Evolutionary conservation across 1,140 invertebrate genomes (phyloP), one percentile per base, ranked within the genome.

Genomic region (Dryas iulia): DNA sequence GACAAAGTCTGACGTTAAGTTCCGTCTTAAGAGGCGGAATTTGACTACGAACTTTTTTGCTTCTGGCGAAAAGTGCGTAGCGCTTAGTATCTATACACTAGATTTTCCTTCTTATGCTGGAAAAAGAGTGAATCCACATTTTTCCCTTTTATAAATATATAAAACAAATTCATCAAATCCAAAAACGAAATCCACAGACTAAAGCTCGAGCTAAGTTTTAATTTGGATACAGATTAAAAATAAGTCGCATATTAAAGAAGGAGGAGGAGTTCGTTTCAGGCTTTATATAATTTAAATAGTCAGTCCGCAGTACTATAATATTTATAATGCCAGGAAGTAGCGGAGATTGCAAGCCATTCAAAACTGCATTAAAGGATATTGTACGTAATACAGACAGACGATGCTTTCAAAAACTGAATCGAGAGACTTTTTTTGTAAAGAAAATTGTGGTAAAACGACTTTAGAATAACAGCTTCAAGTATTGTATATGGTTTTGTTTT

Each of bases 241-340:
- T 35, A 35, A 35, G 33, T 47, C 7, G 18, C 14, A 0, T 21
- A 21, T 47, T 21, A 47, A 47, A 3, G 7, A 14, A 18, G 39
- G 2, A 47, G 18, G 7, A 6, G 2, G 39, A 10, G 14, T 47
- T 47, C 14, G 5, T 39, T 47, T 11, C 2, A 6, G 10, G 39
- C 18, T 21, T 47, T 47, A 47, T 47, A 47, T 18, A 47, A 47
- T 47, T 59, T 56, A n/a, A 18, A 59, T 11, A 28, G 26, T 31
- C 57, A 31, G 18, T 59, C 57, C 57, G 30, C 30, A 21, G 57
- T 59, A 31, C 28, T 59, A 31, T 33, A 31, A 24, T 59, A 59
- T 59, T 33, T 59, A 59, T 59, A 31, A 59, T 31, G 26, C 14
- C 7, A 47, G 39, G 14, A 47, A 21, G 39, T 47, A 18, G 39